A percentile compares a stretch with the other conserved stretches of the same genome.
Conservation (phyloP, 2,797 vertebrate species). For the Lacerta bilineata region DNA sequence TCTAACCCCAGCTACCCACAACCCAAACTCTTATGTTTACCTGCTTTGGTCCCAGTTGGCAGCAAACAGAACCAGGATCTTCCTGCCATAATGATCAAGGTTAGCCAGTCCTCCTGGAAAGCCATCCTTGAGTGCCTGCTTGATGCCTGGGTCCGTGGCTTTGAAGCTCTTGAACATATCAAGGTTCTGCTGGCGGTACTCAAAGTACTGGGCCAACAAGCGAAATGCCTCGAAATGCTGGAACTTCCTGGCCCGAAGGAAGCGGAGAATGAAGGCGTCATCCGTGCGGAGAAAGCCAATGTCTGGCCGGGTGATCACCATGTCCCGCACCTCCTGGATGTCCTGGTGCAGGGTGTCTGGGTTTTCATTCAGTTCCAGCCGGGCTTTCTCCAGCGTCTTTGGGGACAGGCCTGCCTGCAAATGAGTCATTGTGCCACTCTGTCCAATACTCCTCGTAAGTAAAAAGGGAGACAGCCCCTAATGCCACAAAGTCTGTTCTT, state of each 20-base stretch:
- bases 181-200: conserved; percentile 98
- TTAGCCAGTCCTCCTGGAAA: conserved; percentile 96
- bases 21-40: conserved; percentile 78
- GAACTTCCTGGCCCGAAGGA: conserved; percentile 96
- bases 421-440: conserved; percentile 91
- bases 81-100: conserved; percentile 96
- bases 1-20: not conserved
- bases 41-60: conserved; percentile 99
- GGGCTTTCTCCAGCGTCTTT: conserved; percentile 99
- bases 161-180: conserved; percentile 99
- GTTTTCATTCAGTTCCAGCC: conserved; percentile 97
- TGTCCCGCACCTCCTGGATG: conserved; percentile 99
- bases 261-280: conserved; percentile 96
- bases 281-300: conserved; percentile 98
- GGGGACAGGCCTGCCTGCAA: conserved; percentile 97
- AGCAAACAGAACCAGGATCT: conserved; percentile 96
- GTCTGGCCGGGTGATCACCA: conserved; percentile 98
- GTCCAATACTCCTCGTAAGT: conserved; percentile 47
- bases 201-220: conserved; percentile 97
- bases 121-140: conserved; percentile 97
- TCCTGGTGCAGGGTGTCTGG: conserved; percentile 97
- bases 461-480: conserved; percentile 16
- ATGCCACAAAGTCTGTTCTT: not conserved
- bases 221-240: conserved; percentile 98
- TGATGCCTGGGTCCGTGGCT: conserved; percentile 97